Evolutionary conservation across 2,888 invertebrate species (phyloP).

Genomic region (Hydrotaea diabolus): DNA sequence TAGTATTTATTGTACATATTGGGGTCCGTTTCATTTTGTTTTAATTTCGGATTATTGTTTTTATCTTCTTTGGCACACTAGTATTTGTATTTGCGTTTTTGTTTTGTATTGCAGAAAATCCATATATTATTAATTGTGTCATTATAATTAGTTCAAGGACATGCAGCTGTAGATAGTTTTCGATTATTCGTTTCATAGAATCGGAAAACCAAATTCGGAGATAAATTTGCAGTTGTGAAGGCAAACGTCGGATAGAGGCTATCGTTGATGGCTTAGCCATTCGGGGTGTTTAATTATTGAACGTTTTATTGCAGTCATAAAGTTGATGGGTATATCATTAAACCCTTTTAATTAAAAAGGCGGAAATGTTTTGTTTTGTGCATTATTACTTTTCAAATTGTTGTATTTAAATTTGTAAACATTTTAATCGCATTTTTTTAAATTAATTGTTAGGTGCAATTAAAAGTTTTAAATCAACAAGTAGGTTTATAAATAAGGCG

Average conservation of each 20-base stretch:
- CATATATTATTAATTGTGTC: slow-evolving; percentile 41
- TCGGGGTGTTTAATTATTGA: no score
- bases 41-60: not conserved
- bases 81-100: not conserved
- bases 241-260: no score
- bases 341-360: not conserved
- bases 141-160: slow-evolving; percentile 56
- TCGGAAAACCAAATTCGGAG: not conserved
- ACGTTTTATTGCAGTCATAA: no score
- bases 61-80: not conserved
- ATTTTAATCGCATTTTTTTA: no score
- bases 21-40: not conserved
- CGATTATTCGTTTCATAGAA: not conserved
- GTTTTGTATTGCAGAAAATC: not conserved
- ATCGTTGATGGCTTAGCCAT: no score
- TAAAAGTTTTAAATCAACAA: no score
- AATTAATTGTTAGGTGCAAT: no score
- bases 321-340: no score
- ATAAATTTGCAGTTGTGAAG: no score
- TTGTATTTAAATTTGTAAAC: no score
- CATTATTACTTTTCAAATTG: no score
- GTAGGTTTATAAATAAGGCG: no score
- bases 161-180: not conserved
- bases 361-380: not conserved
- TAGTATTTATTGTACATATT: not conserved